Evolutionary conservation across 2,888 invertebrate species (phyloP).

Genomic region (Linnaemya tessellans): DNA sequence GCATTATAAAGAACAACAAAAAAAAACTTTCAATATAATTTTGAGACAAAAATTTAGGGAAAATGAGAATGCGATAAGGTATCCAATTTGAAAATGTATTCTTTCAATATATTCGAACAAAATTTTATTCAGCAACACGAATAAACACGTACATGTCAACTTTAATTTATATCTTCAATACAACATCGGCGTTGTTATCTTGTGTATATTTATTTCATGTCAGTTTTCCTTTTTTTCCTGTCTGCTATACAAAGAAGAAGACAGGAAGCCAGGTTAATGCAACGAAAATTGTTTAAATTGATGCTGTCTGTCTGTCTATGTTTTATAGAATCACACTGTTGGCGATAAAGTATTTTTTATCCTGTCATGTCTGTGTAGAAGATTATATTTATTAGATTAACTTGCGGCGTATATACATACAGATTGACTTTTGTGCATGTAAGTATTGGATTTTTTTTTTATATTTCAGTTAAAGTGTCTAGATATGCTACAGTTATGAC

Average conservation of each 20-base stretch:
- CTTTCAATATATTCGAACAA: not conserved
- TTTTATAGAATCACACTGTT: not conserved
- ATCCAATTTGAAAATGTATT: conserved; percentile 16
- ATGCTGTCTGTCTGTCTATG: conserved; percentile 12
- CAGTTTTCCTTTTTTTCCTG: not conserved
- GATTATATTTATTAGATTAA: conserved; percentile 55
- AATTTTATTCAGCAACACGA: too few relatives aligned
- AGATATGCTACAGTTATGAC: not conserved
- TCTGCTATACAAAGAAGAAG: conserved; percentile 37
- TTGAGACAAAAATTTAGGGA: not conserved
- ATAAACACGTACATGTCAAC: conserved; percentile 51
- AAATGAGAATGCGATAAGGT: not conserved
- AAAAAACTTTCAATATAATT: too few relatives aligned
- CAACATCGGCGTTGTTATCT: not conserved
- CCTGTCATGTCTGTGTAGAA: conserved; percentile 42
- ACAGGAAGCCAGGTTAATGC: conserved; percentile 41
- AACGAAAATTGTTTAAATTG: conserved; percentile 26
- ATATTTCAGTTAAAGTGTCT: not conserved
- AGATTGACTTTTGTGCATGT: not conserved
- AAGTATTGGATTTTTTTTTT: not conserved
- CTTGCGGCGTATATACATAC: not conserved
- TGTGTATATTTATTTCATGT: not conserved
- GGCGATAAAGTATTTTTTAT: conserved; percentile 34
- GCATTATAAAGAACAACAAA: too few relatives aligned
- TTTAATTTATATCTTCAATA: conserved; percentile 60